A percentile compares a stretch with the other conserved stretches of the same genome.
Conservation (phyloP, 2,888 invertebrate genomes). For the Eristalis arbustorum region DNA sequence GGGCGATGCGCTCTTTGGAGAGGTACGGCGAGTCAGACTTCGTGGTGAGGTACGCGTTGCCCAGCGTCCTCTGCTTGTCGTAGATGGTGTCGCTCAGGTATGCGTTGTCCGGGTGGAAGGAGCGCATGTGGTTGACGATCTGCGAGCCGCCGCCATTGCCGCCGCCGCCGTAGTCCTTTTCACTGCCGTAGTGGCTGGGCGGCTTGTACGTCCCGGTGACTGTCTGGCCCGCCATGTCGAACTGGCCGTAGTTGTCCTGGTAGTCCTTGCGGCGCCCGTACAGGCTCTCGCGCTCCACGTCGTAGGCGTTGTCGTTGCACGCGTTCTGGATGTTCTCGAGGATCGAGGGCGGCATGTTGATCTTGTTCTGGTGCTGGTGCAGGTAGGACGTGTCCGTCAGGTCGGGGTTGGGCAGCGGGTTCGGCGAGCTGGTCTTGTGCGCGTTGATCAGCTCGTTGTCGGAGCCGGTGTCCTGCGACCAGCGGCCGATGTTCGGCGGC, state of each 20-base stretch:
- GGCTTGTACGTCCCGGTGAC: constrained; percentile 75
- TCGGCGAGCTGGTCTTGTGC: constrained; percentile 84
- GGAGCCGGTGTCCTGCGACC: constrained; percentile 90
- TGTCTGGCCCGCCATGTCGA: constrained; percentile 72
- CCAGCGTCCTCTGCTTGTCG: constrained; percentile 77
- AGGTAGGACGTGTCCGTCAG: constrained; percentile 85
- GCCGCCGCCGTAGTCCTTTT: constrained; percentile 76
- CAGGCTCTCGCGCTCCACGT: constrained; percentile 76
- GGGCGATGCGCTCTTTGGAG: constrained; percentile 79
- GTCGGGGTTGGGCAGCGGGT: constrained; percentile 89
- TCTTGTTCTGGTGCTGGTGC: constrained; percentile 81
- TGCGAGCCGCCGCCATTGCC: constrained; percentile 75
- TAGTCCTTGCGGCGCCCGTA: constrained; percentile 78
- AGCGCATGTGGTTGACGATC: constrained; percentile 79
- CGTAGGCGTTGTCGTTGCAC: constrained; percentile 79
- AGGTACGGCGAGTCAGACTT: constrained; percentile 79
- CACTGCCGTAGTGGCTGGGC: constrained; percentile 79
- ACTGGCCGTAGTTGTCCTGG: constrained; percentile 78
- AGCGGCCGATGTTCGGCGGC: constrained; percentile 83
- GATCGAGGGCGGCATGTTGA: constrained; percentile 82
- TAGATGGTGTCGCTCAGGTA: constrained; percentile 79
- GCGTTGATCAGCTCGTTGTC: constrained; percentile 85
- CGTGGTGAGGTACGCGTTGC: constrained; percentile 76
- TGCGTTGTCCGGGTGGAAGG: constrained; percentile 78
- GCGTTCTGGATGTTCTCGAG: constrained; percentile 83